Evolutionary conservation across 2,113 vertebrate genomes (phyloP).

Genomic region (Okapia johnstoni): DNA sequence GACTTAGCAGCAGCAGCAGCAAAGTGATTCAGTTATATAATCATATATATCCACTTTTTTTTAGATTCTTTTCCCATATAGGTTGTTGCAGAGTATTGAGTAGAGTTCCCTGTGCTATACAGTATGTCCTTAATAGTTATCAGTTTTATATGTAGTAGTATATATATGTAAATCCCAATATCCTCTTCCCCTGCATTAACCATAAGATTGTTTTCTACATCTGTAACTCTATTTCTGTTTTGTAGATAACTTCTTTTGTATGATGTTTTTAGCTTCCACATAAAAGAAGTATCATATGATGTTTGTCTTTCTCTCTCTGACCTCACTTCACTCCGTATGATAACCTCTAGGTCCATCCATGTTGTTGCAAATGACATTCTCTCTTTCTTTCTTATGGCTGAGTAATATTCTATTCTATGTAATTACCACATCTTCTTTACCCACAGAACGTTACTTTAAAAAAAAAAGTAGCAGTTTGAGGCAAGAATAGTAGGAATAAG

Average conservation of each 20-base stretch:
- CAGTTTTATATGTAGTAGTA: neutral
- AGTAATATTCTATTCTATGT: neutral
- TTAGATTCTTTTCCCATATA: neutral
- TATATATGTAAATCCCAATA: neutral
- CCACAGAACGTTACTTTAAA: neutral
- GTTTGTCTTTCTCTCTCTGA: neutral
- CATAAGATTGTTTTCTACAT: neutral
- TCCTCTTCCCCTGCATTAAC: neutral
- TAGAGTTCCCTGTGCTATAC: neutral
- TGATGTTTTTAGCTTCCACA: neutral
- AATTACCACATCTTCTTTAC: neutral
- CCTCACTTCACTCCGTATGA: neutral
- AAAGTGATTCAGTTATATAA: neutral
- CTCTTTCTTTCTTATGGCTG: neutral
- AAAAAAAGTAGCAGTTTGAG: neutral
- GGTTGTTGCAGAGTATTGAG: neutral
- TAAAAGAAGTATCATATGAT: neutral
- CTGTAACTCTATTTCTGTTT: neutral
- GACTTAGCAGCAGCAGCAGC: neutral
- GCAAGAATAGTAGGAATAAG: neutral
- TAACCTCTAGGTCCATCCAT: neutral
- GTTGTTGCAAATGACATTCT: neutral
- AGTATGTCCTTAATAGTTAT: neutral
- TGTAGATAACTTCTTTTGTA: neutral
- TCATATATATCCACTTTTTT: neutral